phyloP scores from a whole-genome alignment of 2,888 invertebrate species.

The Lepidocyrtoides sp. region DNA sequence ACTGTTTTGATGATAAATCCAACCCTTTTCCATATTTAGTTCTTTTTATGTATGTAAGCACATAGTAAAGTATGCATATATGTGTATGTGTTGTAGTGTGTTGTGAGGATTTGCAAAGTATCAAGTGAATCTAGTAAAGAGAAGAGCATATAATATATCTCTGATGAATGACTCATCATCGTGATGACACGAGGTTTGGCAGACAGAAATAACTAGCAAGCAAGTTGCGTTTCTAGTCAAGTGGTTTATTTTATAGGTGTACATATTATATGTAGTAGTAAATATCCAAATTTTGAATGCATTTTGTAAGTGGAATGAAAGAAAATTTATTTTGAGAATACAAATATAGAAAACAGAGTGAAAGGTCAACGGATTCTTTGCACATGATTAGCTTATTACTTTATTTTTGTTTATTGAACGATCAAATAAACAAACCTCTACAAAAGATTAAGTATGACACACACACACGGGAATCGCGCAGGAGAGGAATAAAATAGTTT shows the following conservation, averaged over 20 bases:
- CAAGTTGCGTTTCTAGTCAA: not conserved
- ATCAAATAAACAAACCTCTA: not conserved
- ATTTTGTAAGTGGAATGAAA: not conserved
- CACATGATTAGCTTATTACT: conserved; percentile 12
- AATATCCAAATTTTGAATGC: too few relatives aligned
- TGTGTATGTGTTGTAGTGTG: not conserved
- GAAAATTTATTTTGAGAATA: not conserved
- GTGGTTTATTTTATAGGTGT: not conserved
- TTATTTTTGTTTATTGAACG: not conserved
- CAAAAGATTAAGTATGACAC: not conserved
- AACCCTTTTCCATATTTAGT: conserved; percentile 8
- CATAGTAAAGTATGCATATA: not conserved
- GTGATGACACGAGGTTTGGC: conserved; percentile 14
- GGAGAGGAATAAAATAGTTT: not conserved
- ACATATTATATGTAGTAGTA: too few relatives aligned
- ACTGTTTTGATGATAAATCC: conserved; percentile 19
- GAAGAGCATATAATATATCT: conserved; percentile 19
- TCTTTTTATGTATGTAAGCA: not conserved
- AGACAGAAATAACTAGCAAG: not conserved
- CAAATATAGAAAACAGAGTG: conserved; percentile 55
- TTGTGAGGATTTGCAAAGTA: too few relatives aligned
- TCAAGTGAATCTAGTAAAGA: not conserved
- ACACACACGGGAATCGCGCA: too few relatives aligned
- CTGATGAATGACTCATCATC: conserved; percentile 39
- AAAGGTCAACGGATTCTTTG: conserved; percentile 61